These are phyloP conservation scores for Lasiurus cinereus DNA, from an alignment of 2,113 vertebrate species.

Conservation along the genomic window DNA sequence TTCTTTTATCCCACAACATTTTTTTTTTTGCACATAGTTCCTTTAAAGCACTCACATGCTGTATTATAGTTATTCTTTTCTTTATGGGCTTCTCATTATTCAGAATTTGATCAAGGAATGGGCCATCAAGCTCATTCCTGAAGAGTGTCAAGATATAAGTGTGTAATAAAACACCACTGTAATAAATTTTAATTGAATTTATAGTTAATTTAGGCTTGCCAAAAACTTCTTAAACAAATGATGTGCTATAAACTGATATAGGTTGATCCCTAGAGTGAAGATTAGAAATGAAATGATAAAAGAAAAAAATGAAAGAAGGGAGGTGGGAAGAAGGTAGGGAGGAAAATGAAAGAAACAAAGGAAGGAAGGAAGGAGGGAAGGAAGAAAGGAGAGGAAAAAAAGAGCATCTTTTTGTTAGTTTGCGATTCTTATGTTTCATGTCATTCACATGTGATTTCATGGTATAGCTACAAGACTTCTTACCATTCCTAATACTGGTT, in stretches of 20 bases:
- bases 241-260: not conserved
- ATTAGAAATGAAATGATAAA: not conserved
- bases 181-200: not conserved
- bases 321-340: not conserved
- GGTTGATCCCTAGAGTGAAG: not conserved
- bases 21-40: not conserved
- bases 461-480: not conserved
- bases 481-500: not conserved
- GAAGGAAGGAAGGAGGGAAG: too few relatives aligned
- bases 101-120: conserved; percentile 22
- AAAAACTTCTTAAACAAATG: not conserved
- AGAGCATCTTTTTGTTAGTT: not conserved
- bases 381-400: not conserved
- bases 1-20: not conserved
- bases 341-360: too few relatives aligned
- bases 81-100: not conserved
- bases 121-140: not conserved
- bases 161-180: not conserved
- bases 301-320: not conserved
- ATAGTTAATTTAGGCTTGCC: not conserved
- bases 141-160: not conserved
- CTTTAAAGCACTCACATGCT: not conserved
- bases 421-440: not conserved
- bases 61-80: conserved; percentile 17
- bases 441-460: not conserved